phyloP scores from a whole-genome alignment of 2,888 invertebrate species.

The Cloeon dipterum region DNA sequence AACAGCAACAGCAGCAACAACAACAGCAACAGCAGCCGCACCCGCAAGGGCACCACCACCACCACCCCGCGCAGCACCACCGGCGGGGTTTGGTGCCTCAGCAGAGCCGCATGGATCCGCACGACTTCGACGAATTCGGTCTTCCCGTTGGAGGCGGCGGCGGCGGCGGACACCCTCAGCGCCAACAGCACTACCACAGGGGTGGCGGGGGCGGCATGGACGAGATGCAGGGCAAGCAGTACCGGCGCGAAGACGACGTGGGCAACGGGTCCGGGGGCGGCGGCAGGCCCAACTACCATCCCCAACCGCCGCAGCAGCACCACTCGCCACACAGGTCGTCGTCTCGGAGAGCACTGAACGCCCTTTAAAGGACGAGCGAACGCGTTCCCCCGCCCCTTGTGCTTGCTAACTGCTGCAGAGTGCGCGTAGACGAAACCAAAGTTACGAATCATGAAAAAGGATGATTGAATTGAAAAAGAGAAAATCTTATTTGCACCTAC shows the following conservation, averaged over 20 bases:
- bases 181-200: not conserved
- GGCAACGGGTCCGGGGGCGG: not conserved
- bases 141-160: not conserved
- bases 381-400: too few species aligned
- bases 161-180: slow-evolving; percentile 5
- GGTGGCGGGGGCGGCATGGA: not conserved
- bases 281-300: slow-evolving; percentile 7
- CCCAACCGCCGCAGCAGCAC: slow-evolving; percentile 15
- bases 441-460: too few species aligned
- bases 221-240: not conserved
- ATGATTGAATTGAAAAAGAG: too few species aligned
- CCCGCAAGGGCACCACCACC: not conserved
- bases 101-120: not conserved
- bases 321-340: slow-evolving; percentile 27
- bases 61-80: slow-evolving; percentile 19
- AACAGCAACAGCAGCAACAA: not conserved
- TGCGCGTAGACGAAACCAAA: too few species aligned
- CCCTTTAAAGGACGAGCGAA: slow-evolving; percentile 41
- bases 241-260: slow-evolving; percentile 2
- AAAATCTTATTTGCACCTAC: too few species aligned
- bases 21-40: too few species aligned
- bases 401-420: too few species aligned
- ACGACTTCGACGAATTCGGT: not conserved
- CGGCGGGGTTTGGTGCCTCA: not conserved
- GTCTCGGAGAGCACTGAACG: slow-evolving; percentile 43